Evolutionary conservation across 2,888 invertebrate species (phyloP).

Genomic region (Caenorhabditis plicata): DNA sequence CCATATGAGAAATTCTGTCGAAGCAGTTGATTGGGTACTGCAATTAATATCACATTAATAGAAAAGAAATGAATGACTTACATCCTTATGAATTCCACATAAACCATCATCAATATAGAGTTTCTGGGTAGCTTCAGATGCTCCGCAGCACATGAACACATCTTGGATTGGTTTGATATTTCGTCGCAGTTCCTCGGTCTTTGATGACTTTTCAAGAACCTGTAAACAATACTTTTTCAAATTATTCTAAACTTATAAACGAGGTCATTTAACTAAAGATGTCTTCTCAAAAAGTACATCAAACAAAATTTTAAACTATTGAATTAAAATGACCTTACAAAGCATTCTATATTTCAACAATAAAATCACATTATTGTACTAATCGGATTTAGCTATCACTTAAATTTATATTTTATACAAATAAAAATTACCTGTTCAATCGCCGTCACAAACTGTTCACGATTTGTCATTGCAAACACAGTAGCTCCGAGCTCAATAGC

Average conservation of each 20-base stretch:
- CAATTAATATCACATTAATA: too few relatives aligned
- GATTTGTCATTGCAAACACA: conserved; percentile 52
- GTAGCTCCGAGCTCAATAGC: conserved; percentile 53
- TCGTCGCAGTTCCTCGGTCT: conserved; percentile 31
- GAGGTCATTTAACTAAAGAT: too few relatives aligned
- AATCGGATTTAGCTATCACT: too few relatives aligned
- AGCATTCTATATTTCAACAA: too few relatives aligned
- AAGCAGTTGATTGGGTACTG: conserved; percentile 55
- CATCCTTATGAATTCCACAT: conserved; percentile 22
- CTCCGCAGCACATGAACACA: conserved; percentile 60
- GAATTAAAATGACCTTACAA: too few relatives aligned
- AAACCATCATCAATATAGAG: conserved; percentile 41
- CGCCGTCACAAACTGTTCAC: conserved; percentile 46
- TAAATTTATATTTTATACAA: too few relatives aligned
- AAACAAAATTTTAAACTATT: too few relatives aligned
- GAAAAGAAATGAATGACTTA: conserved; percentile 8
- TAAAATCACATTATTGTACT: too few relatives aligned
- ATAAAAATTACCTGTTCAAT: conserved; percentile 49
- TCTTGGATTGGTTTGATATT: conserved; percentile 59
- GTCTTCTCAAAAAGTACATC: too few relatives aligned
- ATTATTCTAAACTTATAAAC: too few relatives aligned
- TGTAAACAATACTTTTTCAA: conserved; percentile 7
- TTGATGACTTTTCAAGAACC: conserved; percentile 48
- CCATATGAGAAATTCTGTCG: conserved; percentile 42
- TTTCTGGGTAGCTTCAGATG: conserved; percentile 48